Conservation (phyloP, 2,113 vertebrate genomes). For the Cromileptes altivelis region DNA sequence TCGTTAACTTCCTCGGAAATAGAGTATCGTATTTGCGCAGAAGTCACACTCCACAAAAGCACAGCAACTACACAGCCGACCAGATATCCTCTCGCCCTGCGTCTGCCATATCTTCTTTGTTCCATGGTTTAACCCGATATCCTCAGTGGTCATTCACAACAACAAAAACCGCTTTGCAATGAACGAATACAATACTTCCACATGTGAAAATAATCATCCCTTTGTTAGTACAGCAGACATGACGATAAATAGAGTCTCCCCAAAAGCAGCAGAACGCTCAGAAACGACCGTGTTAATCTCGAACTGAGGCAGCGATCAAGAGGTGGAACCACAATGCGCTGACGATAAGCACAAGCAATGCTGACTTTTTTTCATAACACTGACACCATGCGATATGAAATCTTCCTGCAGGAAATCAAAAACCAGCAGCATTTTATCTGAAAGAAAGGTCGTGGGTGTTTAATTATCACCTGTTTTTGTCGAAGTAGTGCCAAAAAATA, state of each 20-base stretch:
- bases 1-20: slow-evolving; percentile 75
- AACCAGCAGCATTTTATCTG: no score
- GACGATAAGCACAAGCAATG: not conserved
- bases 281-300: not conserved
- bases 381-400: slow-evolving; percentile 54
- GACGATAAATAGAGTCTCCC: not conserved
- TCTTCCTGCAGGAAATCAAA: not conserved
- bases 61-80: slow-evolving; percentile 22
- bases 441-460: no score
- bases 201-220: no score
- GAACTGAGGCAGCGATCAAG: not conserved
- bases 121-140: slow-evolving; percentile 37
- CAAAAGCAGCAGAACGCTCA: not conserved
- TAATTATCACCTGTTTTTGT: no score
- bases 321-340: slow-evolving; percentile 3
- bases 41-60: slow-evolving; percentile 59
- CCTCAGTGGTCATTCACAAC: not conserved
- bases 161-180: not conserved
- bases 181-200: not conserved
- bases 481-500: no score
- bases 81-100: slow-evolving; percentile 13
- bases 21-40: slow-evolving; percentile 76
- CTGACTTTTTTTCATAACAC: slow-evolving; percentile 16
- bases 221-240: no score
- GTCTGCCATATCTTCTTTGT: slow-evolving; percentile 40